These are phyloP conservation scores for Epizoanthus rinbou DNA, from an alignment of 92 coral and sea anemone genomes.

Conservation along the genomic window DNA sequence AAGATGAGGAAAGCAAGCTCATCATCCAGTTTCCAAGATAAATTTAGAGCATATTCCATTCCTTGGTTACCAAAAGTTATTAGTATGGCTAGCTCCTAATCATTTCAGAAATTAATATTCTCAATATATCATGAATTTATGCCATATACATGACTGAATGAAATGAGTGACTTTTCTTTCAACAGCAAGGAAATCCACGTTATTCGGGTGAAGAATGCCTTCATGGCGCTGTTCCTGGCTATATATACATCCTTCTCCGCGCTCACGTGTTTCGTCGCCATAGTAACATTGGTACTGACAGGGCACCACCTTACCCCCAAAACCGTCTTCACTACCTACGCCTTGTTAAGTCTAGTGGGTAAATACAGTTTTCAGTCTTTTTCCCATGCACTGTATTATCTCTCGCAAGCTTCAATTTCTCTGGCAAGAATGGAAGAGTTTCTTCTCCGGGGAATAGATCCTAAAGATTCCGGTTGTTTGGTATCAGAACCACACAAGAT, in stretches of 20 bases:
- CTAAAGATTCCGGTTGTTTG: too few relatives aligned
- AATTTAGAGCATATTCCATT: too few relatives aligned
- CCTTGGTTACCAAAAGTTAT: too few relatives aligned
- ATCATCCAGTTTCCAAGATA: too few relatives aligned
- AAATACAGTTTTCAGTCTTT: slow-evolving; percentile 23
- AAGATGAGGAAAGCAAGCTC: too few relatives aligned
- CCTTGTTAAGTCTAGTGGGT: slow-evolving; percentile 22
- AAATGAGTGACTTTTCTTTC: too few relatives aligned
- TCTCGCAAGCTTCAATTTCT: slow-evolving; percentile 4
- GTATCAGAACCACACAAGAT: too few relatives aligned
- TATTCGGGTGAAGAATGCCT: slow-evolving; percentile 30
- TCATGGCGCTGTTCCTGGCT: slow-evolving; percentile 31
- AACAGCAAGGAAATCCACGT: slow-evolving; percentile 11
- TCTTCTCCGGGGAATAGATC: slow-evolving; percentile 18
- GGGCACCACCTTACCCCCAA: slow-evolving; percentile 23
- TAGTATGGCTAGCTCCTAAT: too few relatives aligned
- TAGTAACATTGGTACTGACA: slow-evolving; percentile 26
- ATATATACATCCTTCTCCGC: slow-evolving; percentile 12
- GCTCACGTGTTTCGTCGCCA: slow-evolving; percentile 31
- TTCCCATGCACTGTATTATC: slow-evolving; percentile 29
- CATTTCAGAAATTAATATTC: too few relatives aligned
- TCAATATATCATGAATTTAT: too few relatives aligned
- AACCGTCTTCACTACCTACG: slow-evolving; percentile 28
- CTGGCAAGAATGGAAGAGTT: slow-evolving; percentile 30
- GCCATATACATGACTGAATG: too few relatives aligned